phyloP scores from a whole-genome alignment of 2,797 vertebrate species.

The Chloroceryle inda region DNA sequence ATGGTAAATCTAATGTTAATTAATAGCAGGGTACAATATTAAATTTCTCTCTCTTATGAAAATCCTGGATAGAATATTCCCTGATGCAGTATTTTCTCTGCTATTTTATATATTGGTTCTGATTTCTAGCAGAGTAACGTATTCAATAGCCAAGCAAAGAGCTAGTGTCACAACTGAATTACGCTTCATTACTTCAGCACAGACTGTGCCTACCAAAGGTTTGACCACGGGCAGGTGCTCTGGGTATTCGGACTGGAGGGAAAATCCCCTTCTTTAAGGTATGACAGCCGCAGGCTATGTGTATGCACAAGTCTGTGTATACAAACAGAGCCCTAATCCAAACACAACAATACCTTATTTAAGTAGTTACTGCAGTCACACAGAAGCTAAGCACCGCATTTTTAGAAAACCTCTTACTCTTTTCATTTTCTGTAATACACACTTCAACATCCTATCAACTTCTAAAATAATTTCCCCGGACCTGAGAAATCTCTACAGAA shows the following conservation, averaged over 20 bases:
- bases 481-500: not conserved
- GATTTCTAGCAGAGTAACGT: not conserved
- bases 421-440: not conserved
- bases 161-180: not conserved
- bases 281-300: not conserved
- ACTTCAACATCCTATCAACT: not conserved
- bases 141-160: not conserved
- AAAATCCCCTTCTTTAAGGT: not conserved
- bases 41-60: conserved; percentile 42
- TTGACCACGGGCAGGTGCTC: not conserved
- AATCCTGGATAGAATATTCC: conserved; percentile 15
- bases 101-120: conserved; percentile 24
- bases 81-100: conserved; percentile 16
- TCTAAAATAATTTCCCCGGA: not conserved
- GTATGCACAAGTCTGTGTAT: not conserved
- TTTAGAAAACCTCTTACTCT: not conserved
- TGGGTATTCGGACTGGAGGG: not conserved
- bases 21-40: conserved; percentile 56
- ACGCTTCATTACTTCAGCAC: conserved; percentile 3
- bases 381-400: not conserved
- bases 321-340: not conserved
- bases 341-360: not conserved
- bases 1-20: conserved; percentile 61
- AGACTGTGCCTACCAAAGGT: not conserved
- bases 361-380: not conserved